These are phyloP conservation scores for Python bivittatus DNA, from an alignment of 2,113 vertebrate species.

Conservation along the genomic window DNA sequence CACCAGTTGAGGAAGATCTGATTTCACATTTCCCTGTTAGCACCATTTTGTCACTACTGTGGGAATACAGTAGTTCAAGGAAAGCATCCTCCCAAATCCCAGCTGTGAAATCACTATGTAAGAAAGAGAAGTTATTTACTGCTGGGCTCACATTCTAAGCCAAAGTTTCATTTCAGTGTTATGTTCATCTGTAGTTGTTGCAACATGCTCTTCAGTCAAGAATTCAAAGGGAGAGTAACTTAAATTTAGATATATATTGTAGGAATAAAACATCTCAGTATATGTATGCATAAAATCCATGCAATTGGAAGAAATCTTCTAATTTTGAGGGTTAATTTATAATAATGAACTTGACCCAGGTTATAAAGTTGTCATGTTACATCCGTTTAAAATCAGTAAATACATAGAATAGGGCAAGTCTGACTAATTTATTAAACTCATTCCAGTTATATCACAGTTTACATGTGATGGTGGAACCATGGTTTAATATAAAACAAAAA, in stretches of 20 bases:
- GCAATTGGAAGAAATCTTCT: neutral
- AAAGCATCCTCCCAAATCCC: constrained; percentile 43
- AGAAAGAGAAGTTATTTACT: constrained; percentile 38
- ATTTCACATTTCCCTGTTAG: constrained; percentile 36
- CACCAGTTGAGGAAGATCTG: constrained; percentile 33
- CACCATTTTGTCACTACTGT: constrained; percentile 42
- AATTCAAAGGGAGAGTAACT: constrained; percentile 28
- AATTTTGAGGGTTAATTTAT: neutral
- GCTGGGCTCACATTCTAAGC: constrained; percentile 4
- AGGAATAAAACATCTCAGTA: neutral
- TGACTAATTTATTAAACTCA: neutral
- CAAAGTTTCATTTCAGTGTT: constrained; percentile 27
- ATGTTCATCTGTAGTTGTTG: constrained; percentile 9
- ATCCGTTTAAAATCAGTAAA: neutral
- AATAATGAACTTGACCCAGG: neutral
- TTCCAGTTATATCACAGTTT: neutral
- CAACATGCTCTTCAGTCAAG: constrained; percentile 13
- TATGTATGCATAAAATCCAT: neutral
- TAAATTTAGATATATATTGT: constrained; percentile 30
- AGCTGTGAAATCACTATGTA: constrained; percentile 41
- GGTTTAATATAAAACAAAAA: neutral
- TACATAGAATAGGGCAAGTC: neutral
- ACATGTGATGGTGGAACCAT: neutral
- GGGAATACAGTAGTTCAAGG: constrained; percentile 31
- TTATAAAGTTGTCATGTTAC: neutral